Conservation (phyloP, 2,113 vertebrate species). For the Echinops telfairi region DNA sequence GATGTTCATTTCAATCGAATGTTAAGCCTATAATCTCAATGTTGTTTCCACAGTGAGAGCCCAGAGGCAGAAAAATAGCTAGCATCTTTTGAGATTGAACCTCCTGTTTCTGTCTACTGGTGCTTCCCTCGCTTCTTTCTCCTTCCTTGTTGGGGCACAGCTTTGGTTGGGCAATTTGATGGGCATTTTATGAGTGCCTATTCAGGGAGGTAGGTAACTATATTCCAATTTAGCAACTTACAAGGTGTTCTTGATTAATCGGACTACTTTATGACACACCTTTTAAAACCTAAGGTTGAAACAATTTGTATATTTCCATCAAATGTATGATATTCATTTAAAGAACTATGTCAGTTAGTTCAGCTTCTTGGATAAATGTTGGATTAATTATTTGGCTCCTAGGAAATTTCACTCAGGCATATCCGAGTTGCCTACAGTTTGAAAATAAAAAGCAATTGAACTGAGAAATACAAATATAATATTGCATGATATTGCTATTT, state of each 20-base stretch:
- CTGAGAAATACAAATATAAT: conserved; percentile 68
- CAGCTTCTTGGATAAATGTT: conserved; percentile 69
- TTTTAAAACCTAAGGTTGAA: conserved; percentile 60
- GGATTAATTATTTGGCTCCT: conserved; percentile 78
- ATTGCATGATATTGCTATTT: conserved; percentile 67
- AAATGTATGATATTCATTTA: conserved; percentile 48
- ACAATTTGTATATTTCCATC: conserved; percentile 42
- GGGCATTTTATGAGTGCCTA: conserved; percentile 53
- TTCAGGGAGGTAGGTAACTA: conserved; percentile 34
- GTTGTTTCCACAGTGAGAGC: conserved; percentile 2
- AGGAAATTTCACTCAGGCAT: conserved; percentile 70
- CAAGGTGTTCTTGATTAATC: conserved; percentile 59
- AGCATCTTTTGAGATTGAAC: not conserved
- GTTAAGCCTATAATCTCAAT: not conserved
- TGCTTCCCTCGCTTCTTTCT: not conserved
- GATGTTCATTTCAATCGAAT: conserved; percentile 59
- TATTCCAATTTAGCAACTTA: conserved; percentile 54
- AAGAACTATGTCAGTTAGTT: conserved; percentile 60
- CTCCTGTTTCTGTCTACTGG: not conserved
- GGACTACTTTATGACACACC: conserved; percentile 1
- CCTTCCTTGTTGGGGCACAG: not conserved
- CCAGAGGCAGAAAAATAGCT: not conserved
- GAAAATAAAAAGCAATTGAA: conserved; percentile 80
- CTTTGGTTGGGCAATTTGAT: conserved; percentile 45
- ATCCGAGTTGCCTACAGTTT: conserved; percentile 63